phyloP scores from a whole-genome alignment of 2,113 vertebrate species.

The Coregonus clupeaformis region DNA sequence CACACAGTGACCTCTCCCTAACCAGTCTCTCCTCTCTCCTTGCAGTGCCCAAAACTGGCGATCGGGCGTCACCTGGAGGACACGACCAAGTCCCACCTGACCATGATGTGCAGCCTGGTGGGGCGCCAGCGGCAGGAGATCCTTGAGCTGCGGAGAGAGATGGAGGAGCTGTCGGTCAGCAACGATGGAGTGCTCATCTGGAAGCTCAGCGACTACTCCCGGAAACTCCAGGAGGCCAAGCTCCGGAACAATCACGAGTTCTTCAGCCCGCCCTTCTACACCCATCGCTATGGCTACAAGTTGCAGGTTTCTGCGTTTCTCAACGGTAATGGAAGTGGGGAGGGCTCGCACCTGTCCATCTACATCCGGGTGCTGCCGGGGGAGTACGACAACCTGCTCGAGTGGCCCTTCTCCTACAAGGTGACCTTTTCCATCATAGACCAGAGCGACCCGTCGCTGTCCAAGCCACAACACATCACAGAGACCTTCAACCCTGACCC shows the following conservation, averaged over 20 bases:
- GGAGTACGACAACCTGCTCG: conserved; percentile 96
- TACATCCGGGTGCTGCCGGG: conserved; percentile 95
- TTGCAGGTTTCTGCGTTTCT: conserved; percentile 96
- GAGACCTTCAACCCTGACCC: conserved; percentile 98
- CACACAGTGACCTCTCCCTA: neutral
- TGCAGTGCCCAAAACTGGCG: conserved; percentile 94
- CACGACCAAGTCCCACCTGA: conserved; percentile 89
- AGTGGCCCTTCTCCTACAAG: conserved; percentile 98
- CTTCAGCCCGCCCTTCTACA: conserved; percentile 98
- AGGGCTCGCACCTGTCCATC: conserved; percentile 93
- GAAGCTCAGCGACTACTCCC: conserved; percentile 91
- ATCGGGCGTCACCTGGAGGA: conserved; percentile 93
- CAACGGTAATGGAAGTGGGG: conserved; percentile 95
- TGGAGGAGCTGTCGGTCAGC: conserved; percentile 94
- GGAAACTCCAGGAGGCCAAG: conserved; percentile 94
- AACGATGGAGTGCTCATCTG: conserved; percentile 93
- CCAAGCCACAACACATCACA: conserved; percentile 98
- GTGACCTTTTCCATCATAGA: conserved; percentile 98
- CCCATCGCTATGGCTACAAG: conserved; percentile 96
- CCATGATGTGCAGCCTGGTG: conserved; percentile 94
- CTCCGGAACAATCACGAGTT: conserved; percentile 93
- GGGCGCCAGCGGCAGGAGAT: conserved; percentile 94
- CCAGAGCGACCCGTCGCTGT: conserved; percentile 96
- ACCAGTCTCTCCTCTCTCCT: conserved; percentile 2
- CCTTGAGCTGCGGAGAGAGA: conserved; percentile 86